phyloP scores from a whole-genome alignment of 2,113 vertebrate species.

The Toxostoma redivivum region DNA sequence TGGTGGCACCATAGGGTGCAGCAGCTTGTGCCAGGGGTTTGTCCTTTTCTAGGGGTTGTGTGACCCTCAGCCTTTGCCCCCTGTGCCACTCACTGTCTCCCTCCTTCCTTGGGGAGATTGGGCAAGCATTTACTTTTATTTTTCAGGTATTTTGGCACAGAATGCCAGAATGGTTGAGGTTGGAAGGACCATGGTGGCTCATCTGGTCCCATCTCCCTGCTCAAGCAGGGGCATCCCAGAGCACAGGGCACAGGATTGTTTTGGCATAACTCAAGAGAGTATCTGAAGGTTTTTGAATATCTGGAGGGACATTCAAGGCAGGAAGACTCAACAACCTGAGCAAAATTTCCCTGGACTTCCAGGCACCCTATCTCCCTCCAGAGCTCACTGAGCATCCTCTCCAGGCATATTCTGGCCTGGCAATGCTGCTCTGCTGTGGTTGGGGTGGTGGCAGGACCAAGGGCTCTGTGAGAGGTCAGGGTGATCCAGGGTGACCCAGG shows the following conservation, averaged over 20 bases:
- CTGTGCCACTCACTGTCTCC: accelerated
- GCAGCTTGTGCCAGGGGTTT: accelerated
- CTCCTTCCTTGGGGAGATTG: not conserved
- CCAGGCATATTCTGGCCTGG: accelerated
- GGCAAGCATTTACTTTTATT: not conserved
- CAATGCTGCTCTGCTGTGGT: not conserved
- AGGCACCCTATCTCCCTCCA: not conserved
- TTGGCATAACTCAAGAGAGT: not conserved
- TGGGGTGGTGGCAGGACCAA: accelerated
- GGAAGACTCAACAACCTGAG: not conserved
- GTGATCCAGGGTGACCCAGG: not conserved
- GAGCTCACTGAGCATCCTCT: not conserved
- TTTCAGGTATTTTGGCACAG: not conserved
- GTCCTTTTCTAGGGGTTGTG: not conserved
- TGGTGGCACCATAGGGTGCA: not conserved
- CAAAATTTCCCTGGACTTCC: not conserved
- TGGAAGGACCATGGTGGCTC: not conserved
- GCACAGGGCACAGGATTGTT: not conserved
- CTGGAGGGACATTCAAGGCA: not conserved
- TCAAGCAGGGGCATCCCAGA: not conserved
- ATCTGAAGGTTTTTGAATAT: not conserved
- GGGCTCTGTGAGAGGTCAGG: not conserved
- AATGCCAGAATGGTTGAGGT: not conserved
- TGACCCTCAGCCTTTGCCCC: not conserved
- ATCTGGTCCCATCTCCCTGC: not conserved